Evolutionary conservation across 1,140 invertebrate genomes (phyloP).

Genomic region (Phocides pigmalion): DNA sequence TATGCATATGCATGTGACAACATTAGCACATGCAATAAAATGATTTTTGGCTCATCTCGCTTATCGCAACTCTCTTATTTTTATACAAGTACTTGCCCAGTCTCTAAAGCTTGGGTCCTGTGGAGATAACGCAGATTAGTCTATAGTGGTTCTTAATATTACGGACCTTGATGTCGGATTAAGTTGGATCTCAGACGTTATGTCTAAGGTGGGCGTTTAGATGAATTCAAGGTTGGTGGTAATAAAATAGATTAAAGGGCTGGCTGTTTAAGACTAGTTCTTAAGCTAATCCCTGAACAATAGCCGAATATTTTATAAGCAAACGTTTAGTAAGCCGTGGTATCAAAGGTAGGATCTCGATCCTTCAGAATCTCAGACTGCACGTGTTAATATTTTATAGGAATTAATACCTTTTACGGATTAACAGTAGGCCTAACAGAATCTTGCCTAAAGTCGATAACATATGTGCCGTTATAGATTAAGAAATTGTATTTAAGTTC

Average conservation of each 20-base stretch:
- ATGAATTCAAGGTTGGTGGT: background rate
- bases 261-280: background rate
- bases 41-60: background rate
- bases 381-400: too few relatives aligned
- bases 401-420: too few relatives aligned
- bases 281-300: background rate
- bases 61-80: background rate
- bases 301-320: background rate
- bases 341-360: too few relatives aligned
- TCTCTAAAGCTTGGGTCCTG: conserved; percentile 41
- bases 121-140: conserved; percentile 63
- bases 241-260: conserved; percentile 1
- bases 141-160: conserved; percentile 50
- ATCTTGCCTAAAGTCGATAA: too few relatives aligned
- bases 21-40: too few relatives aligned
- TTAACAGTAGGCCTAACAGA: too few relatives aligned
- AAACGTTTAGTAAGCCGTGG: background rate
- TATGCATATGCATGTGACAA: too few relatives aligned
- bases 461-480: too few relatives aligned
- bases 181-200: conserved; percentile 9
- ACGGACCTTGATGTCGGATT: conserved; percentile 48
- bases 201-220: background rate
- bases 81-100: conserved; percentile 10
- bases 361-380: too few relatives aligned
- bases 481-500: too few relatives aligned